phyloP scores from a whole-genome alignment of 2,888 invertebrate species.

The Drosophila paramelanica region DNA sequence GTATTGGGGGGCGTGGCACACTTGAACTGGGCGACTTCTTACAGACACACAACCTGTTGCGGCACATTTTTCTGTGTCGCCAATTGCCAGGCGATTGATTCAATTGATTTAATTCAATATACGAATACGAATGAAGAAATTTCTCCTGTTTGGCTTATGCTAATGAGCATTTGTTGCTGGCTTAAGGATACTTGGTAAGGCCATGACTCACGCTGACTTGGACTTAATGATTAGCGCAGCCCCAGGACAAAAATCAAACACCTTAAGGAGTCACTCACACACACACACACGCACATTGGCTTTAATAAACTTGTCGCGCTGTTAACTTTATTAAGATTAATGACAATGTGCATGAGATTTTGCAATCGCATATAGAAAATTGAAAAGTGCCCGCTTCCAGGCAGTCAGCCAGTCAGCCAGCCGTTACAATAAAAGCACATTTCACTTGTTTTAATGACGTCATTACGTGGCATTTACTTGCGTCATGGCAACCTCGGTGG shows the following conservation, averaged over 20 bases:
- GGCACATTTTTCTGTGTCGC: slow-evolving; percentile 28
- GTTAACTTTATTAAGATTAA: slow-evolving; percentile 80
- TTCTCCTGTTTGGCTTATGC: slow-evolving; percentile 40
- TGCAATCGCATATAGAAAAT: slow-evolving; percentile 59
- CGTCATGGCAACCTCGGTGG: slow-evolving; percentile 28
- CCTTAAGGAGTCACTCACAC: slow-evolving; percentile 43
- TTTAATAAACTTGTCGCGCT: slow-evolving; percentile 79
- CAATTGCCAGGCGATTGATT: slow-evolving; percentile 36
- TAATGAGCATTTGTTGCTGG: slow-evolving; percentile 63
- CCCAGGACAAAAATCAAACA: slow-evolving; percentile 52
- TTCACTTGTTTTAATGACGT: slow-evolving; percentile 81
- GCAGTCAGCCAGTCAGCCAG: slow-evolving; percentile 21
- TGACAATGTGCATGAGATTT: slow-evolving; percentile 66
- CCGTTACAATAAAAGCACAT: slow-evolving; percentile 75
- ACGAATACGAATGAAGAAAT: slow-evolving; percentile 4
- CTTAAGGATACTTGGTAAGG: not conserved
- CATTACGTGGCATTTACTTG: slow-evolving; percentile 79
- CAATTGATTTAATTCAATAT: slow-evolving; percentile 46
- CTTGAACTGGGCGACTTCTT: slow-evolving; percentile 9
- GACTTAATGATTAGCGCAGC: not conserved
- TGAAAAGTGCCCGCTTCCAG: slow-evolving; percentile 56
- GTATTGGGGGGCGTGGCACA: slow-evolving; percentile 20
- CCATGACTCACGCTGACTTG: slow-evolving; percentile 54
- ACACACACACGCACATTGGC: slow-evolving; percentile 50
- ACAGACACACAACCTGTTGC: slow-evolving; percentile 57